phyloP scores from a whole-genome alignment of 2,797 vertebrate genomes.

The Lutra lutra region DNA sequence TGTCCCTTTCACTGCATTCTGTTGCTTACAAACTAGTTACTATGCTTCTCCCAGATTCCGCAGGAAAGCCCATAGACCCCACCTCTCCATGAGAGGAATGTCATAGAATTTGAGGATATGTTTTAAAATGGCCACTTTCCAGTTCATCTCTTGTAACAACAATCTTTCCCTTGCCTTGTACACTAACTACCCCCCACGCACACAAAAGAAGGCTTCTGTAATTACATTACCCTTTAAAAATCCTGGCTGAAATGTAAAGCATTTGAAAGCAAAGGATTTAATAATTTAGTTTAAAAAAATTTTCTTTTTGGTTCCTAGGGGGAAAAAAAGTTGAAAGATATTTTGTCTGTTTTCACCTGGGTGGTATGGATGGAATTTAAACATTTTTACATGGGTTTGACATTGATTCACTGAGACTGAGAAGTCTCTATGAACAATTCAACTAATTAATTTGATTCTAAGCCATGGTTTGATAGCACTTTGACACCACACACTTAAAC shows the following conservation, averaged over 20 bases:
- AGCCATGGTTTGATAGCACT: not conserved
- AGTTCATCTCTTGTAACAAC: not conserved
- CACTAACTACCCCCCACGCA: not conserved
- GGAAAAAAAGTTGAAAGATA: not conserved
- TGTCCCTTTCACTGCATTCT: not conserved
- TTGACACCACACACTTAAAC: not conserved
- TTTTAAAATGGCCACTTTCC: not conserved
- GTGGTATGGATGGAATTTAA: not conserved
- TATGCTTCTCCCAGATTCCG: not conserved
- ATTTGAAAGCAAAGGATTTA: conserved; percentile 15
- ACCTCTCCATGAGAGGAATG: not conserved
- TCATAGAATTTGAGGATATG: not conserved
- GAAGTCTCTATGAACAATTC: not conserved
- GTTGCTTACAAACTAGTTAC: not conserved
- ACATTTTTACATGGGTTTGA: not conserved
- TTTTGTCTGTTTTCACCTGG: conserved; percentile 18
- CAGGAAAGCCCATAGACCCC: not conserved
- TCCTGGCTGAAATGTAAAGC: not conserved
- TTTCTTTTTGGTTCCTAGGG: not conserved
- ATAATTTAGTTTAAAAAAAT: conserved; percentile 26
- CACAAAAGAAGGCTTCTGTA: not conserved
- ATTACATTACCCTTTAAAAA: not conserved
- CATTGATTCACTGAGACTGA: not conserved
- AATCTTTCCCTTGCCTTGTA: not conserved
- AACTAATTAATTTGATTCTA: conserved; percentile 14